A percentile compares a stretch with the other conserved stretches of the same genome.
Evolutionary conservation across 2,888 invertebrate genomes (phyloP).

Genomic region (Ligdia adustata): DNA sequence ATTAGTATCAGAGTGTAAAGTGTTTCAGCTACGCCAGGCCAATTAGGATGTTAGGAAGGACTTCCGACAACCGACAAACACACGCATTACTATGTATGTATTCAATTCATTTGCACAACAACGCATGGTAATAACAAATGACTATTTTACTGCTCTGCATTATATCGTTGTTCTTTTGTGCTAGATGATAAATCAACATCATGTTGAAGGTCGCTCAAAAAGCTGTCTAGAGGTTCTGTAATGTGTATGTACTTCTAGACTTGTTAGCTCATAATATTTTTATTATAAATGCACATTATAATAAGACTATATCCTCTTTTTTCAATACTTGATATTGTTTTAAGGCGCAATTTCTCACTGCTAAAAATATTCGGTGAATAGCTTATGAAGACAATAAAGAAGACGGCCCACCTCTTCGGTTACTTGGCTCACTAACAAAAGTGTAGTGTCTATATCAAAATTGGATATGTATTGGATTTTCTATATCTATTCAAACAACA

Average conservation of each 20-base stretch:
- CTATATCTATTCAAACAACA: no score
- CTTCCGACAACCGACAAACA: constrained; percentile 48
- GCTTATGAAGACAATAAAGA: constrained; percentile 1
- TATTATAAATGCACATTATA: no score
- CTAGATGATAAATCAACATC: constrained; percentile 31
- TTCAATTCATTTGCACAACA: constrained; percentile 35
- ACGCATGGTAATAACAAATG: constrained; percentile 26
- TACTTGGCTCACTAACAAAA: no score
- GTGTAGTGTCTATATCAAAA: no score
- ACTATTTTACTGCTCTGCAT: constrained; percentile 28
- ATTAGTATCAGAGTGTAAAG: constrained; percentile 37
- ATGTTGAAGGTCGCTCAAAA: constrained; percentile 27
- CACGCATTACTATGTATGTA: constrained; percentile 39
- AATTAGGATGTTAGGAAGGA: constrained; percentile 59
- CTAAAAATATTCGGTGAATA: no score
- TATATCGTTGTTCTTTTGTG: constrained; percentile 29
- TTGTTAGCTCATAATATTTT: constrained; percentile 13
- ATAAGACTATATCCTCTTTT: no score
- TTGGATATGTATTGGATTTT: no score
- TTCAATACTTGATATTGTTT: no score
- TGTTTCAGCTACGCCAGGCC: constrained; percentile 41
- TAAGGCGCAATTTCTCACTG: no score
- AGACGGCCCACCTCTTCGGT: no score
- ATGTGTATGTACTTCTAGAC: constrained; percentile 9
- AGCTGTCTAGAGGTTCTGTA: constrained; percentile 26